Base-by-base conservation (phyloP, 2,888 invertebrate genomes). In the Tanypteryx hageni region DNA sequence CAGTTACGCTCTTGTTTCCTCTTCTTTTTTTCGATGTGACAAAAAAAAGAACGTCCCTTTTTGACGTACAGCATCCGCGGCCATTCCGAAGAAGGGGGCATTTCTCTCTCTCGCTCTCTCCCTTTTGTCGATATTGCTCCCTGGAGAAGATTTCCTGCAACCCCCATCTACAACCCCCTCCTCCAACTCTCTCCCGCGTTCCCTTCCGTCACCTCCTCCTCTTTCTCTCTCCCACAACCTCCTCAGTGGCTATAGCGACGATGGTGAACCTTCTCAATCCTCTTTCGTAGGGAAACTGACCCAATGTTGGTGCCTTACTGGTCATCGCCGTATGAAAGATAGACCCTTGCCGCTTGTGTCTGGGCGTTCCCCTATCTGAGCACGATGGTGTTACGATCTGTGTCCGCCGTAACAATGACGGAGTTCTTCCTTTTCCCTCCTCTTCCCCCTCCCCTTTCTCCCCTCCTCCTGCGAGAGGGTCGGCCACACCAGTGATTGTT, bases 301-400 rank as follows among this genome's bases (percentile, higher is more conserved):
- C 76, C 76, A 76, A 83, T 44, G 56, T 44, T 83, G n/a, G 57
- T n/a, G 81, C 81, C 31, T 27, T 27, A 18, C 27, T 27, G 85
- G 56, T 31, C 14, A 57, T 61, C 86, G 27, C 85, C 56, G 14
- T 27, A 86, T 61, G 86, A 22, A 61, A 86, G 86, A 86, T 59
- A 59, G 86, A 8, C 61, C 16, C 27, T 44, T 44, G 44, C 44
- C 44, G 44, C 59, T 57, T 85, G 18, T 16, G 86, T 18, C 61
- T 86, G 18, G 27, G 16, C 57, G 59, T 61, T 59, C 61, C 61
- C 76, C 76, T 76, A 22, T 56, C 2, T 83, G 83, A 57, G 18
- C 83, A 57, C 83, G 85, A 58, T 58, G 57, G 86, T 59, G 61
- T 61, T 86, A 59, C 86, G 86, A 86, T 58, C 61, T 86, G 22